These are phyloP conservation scores for Myripristis jacobus DNA, from an alignment of 2,797 vertebrate genomes.

Conservation along the genomic window DNA sequence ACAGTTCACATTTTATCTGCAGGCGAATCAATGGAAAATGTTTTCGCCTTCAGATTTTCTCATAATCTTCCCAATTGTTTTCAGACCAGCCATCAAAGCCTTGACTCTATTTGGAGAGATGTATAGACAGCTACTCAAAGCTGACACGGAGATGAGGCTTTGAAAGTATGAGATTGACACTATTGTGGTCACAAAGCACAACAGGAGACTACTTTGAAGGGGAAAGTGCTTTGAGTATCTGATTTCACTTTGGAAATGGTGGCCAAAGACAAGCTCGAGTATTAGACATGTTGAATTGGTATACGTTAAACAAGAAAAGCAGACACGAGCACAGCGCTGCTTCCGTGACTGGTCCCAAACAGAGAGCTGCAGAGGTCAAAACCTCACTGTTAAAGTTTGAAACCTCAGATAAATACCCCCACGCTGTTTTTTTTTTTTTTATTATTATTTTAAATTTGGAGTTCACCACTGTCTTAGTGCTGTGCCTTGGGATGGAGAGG, in stretches of 20 bases:
- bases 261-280: slow-evolving; percentile 67
- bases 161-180: slow-evolving; percentile 84
- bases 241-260: slow-evolving; percentile 78
- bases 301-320: slow-evolving; percentile 65
- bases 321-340: slow-evolving; percentile 37
- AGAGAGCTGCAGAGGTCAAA: slow-evolving; percentile 48
- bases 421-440: neutral
- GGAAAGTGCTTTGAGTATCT: slow-evolving; percentile 80
- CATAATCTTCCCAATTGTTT: slow-evolving; percentile 73
- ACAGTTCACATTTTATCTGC: slow-evolving; percentile 51
- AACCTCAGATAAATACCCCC: slow-evolving; percentile 35
- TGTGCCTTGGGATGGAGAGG: slow-evolving; percentile 47
- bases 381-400: slow-evolving; percentile 35
- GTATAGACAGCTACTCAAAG: slow-evolving; percentile 79
- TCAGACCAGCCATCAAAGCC: slow-evolving; percentile 75
- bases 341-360: slow-evolving; percentile 57
- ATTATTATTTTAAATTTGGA: slow-evolving; percentile 32
- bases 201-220: slow-evolving; percentile 85
- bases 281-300: slow-evolving; percentile 69
- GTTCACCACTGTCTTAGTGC: slow-evolving; percentile 12
- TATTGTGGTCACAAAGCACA: slow-evolving; percentile 84
- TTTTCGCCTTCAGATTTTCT: slow-evolving; percentile 56
- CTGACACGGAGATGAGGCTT: slow-evolving; percentile 78
- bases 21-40: slow-evolving; percentile 58
- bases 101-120: slow-evolving; percentile 69